Percentiles rank a stretch among this genome's conserved stretches.
Evolutionary conservation across 2,797 vertebrate genomes (phyloP).

Genomic region (Liparis tanakae): DNA sequence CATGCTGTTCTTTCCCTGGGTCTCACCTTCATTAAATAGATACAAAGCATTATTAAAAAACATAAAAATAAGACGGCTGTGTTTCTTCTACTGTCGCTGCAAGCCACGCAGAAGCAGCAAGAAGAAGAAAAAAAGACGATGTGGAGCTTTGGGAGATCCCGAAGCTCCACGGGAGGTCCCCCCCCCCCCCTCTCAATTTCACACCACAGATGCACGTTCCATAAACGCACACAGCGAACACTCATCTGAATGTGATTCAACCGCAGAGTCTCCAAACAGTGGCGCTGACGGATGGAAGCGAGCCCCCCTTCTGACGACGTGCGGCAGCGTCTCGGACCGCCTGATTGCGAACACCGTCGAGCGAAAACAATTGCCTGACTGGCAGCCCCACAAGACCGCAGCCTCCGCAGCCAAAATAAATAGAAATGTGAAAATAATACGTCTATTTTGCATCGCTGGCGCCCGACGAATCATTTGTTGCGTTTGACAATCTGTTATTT

Average conservation of each 20-base stretch:
- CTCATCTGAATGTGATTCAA: slow-evolving; percentile 32
- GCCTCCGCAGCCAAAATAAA: slow-evolving; percentile 63
- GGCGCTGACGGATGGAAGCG: slow-evolving; percentile 45
- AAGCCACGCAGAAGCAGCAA: background rate
- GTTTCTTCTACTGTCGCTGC: background rate
- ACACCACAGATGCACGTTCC: background rate
- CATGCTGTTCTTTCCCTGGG: background rate
- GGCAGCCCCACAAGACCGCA: slow-evolving; percentile 67
- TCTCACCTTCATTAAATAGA: background rate
- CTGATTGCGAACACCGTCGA: slow-evolving; percentile 68
- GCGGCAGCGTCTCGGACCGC: slow-evolving; percentile 38
- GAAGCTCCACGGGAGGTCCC: background rate
- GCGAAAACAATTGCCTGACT: slow-evolving; percentile 64
- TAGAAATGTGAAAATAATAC: slow-evolving; percentile 75
- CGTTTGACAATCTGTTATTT: slow-evolving; percentile 76
- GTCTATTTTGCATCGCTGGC: slow-evolving; percentile 66
- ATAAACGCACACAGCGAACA: slow-evolving; percentile 24
- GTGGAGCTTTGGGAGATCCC: background rate
- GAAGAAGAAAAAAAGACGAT: background rate
- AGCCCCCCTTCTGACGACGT: slow-evolving; percentile 44
- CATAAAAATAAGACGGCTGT: no score
- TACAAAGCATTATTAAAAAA: background rate
- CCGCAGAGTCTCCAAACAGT: slow-evolving; percentile 5
- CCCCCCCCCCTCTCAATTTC: background rate
- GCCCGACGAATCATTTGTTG: slow-evolving; percentile 74